Base-by-base conservation (phyloP, 2,888 invertebrate genomes). In the Gandaritis pyraliata region DNA sequence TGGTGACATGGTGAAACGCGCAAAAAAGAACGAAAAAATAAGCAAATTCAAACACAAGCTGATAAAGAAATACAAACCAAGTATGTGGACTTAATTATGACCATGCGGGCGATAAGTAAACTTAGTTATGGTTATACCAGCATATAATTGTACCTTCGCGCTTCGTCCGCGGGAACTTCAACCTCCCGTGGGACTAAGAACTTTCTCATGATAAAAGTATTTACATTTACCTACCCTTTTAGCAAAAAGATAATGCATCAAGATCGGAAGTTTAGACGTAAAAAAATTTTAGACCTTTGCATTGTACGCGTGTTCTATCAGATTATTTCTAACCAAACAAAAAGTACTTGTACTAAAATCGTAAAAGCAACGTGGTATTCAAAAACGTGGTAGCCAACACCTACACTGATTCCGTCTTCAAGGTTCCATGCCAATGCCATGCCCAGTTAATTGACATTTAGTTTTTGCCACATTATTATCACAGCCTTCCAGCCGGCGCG, bases 1-100 rank as follows among this genome's bases (percentile, higher is more conserved):
- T 75, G 75, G 75, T 71, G 74, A 77, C 58, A 82, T 85, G 55
- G 53, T 51, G 87, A 90, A 86, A 70, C 86, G 85, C 61, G 71
- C 81, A 59, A 89, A 83, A 78, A 89, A 84, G 69, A 72, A 76
- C 68, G 85, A 87, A 77, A 89, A 85, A 85, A 84, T 88, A 66
- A 79, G 77, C 66, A 91, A 90, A 83, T 78, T 87, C 72, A 90
- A 88, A 80, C 82, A 85, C 79, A 90, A 87, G 72, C 72, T 90
- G 79, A 88, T 86, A 77, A 90, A 83, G 77, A 90, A 85, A 75
- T 81, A 83, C 70, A 90, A 83, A 77, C 71, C 81, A 80, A 82
- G 90, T 91, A 85, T 80, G 16, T 16, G 43, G 16, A 16, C 16
- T 43, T 43, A 16, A 66, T 48, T 48, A 53, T 59, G 13, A 51